Evolutionary conservation across 2,113 vertebrate genomes (phyloP).

Genomic region (Scophthalmus maximus): DNA sequence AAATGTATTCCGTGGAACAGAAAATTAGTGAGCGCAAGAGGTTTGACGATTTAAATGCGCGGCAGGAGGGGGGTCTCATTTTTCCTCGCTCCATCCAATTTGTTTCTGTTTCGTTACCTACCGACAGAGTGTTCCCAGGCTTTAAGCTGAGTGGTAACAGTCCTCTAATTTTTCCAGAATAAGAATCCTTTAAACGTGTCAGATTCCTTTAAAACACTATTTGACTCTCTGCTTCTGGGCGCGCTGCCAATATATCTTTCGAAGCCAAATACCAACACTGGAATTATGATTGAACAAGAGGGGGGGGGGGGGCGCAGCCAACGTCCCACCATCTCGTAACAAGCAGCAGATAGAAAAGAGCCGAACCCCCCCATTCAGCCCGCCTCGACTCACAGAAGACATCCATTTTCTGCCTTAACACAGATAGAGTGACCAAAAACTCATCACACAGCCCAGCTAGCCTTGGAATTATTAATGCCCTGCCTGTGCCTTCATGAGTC

Average conservation of each 20-base stretch:
- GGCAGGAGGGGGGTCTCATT: background rate
- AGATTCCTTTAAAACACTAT: too few species aligned
- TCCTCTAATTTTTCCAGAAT: too few species aligned
- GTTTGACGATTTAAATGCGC: background rate
- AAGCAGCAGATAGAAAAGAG: background rate
- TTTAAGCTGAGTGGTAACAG: too few species aligned
- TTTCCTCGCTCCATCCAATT: too few species aligned
- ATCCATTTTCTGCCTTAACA: conserved; percentile 26
- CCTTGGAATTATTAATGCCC: conserved; percentile 62
- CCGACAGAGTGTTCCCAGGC: too few species aligned
- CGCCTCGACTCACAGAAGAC: conserved; percentile 20
- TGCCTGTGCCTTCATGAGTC: conserved; percentile 53
- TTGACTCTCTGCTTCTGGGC: too few species aligned
- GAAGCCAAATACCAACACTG: too few species aligned
- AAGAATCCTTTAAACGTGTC: too few species aligned
- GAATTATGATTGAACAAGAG: too few species aligned
- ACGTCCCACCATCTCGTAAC: background rate
- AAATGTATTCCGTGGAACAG: background rate
- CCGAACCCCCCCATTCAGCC: conserved; percentile 6
- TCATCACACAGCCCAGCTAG: conserved; percentile 55
- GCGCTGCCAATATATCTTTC: too few species aligned
- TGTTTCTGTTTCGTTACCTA: too few species aligned
- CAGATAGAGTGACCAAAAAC: conserved; percentile 53
- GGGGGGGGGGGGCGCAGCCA: too few species aligned
- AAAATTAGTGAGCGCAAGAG: background rate